Conservation (phyloP, 2,113 vertebrate genomes). For the Macrotis lagotis region DNA sequence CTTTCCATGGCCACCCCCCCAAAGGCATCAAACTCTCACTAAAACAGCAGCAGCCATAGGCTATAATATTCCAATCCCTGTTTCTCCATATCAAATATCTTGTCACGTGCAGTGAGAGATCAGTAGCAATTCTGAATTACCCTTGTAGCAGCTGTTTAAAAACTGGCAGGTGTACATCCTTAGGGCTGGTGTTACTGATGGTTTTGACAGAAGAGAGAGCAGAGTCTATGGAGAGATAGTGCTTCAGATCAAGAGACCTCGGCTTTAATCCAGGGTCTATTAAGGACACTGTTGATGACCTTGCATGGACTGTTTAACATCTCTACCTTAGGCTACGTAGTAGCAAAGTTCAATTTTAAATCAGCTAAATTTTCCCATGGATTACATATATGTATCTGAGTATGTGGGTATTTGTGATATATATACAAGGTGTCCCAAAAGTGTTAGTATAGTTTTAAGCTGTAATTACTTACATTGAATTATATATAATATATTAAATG, state of each 20-base stretch:
- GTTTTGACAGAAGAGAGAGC: slow-evolving; percentile 1
- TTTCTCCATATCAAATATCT: slow-evolving; percentile 9
- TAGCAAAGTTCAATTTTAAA: slow-evolving; percentile 13
- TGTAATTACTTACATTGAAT: too few species aligned
- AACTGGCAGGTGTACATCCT: not conserved
- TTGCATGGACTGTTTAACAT: not conserved
- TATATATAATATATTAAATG: not conserved
- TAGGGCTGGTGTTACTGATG: not conserved
- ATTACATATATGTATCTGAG: not conserved
- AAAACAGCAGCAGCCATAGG: not conserved
- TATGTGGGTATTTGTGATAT: not conserved
- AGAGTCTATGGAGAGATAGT: not conserved
- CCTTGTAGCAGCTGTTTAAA: not conserved
- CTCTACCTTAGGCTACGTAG: not conserved
- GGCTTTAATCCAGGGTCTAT: not conserved
- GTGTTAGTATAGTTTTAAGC: too few species aligned
- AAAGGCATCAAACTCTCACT: not conserved
- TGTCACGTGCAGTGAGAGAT: not conserved
- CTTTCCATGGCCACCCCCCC: not conserved
- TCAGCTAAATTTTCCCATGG: not conserved
- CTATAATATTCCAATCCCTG: not conserved
- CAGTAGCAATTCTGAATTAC: not conserved
- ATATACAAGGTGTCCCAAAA: not conserved
- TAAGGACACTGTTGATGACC: not conserved
- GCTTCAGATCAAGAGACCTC: not conserved